These are phyloP conservation scores for Chrysomela aeneicollis DNA, from an alignment of 2,888 invertebrate species.

Conservation along the genomic window DNA sequence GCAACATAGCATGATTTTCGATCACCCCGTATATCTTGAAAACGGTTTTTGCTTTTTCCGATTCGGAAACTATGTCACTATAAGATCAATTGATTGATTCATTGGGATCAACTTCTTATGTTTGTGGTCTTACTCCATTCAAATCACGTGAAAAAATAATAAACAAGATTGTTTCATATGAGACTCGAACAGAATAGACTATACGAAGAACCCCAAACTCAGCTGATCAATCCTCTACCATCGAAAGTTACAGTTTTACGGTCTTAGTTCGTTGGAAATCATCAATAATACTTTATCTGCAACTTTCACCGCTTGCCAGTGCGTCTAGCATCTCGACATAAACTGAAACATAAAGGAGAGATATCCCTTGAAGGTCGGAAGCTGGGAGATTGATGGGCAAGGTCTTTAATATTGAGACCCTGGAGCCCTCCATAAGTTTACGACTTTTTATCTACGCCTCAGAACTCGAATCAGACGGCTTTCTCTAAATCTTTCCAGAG, in stretches of 20 bases:
- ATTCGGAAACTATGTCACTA: too few species aligned
- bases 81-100: too few species aligned
- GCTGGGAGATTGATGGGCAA: slow-evolving; percentile 31
- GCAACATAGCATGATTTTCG: too few species aligned
- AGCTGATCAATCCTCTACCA: background rate
- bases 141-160: too few species aligned
- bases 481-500: background rate
- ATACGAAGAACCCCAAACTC: background rate
- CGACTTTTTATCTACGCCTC: slow-evolving; percentile 28
- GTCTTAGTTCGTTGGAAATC: background rate
- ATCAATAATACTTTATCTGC: background rate
- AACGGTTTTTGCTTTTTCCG: too few species aligned
- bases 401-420: slow-evolving; percentile 30
- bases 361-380: slow-evolving; percentile 22
- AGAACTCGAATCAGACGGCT: background rate
- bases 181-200: too few species aligned
- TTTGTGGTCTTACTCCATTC: too few species aligned
- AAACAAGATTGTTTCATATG: too few species aligned
- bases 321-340: slow-evolving; percentile 11
- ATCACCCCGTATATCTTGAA: too few species aligned
- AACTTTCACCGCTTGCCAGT: slow-evolving; percentile 3
- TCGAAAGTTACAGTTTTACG: background rate
- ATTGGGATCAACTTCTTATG: too few species aligned
- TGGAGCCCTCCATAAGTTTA: slow-evolving; percentile 26
- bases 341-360: slow-evolving; percentile 24